Evolutionary conservation across 2,113 vertebrate species (phyloP).

Genomic region (Sebastes fasciatus): DNA sequence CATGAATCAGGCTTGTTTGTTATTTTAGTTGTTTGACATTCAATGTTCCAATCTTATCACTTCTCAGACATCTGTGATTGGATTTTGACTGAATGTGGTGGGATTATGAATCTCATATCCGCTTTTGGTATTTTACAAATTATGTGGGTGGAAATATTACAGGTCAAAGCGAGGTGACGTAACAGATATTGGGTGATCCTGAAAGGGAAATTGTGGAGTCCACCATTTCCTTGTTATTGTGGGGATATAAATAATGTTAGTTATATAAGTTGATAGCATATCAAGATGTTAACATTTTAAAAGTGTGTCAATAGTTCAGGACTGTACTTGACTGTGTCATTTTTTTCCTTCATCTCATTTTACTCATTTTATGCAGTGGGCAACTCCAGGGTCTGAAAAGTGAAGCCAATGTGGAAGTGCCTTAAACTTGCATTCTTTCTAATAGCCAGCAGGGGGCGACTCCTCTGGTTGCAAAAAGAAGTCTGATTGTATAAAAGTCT

Average conservation of each 20-base stretch:
- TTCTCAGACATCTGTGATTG: constrained; percentile 19
- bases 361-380: constrained; percentile 36
- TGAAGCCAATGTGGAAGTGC: too few species aligned
- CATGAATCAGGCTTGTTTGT: neutral
- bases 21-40: neutral
- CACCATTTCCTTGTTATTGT: neutral
- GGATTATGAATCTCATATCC: constrained; percentile 32
- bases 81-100: constrained; percentile 12
- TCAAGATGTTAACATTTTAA: neutral
- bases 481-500: too few species aligned
- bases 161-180: neutral
- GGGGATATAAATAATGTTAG: neutral
- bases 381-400: too few species aligned
- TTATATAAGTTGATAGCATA: neutral
- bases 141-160: neutral
- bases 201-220: neutral
- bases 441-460: too few species aligned
- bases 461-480: too few species aligned
- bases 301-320: constrained; percentile 6
- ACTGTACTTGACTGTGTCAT: constrained; percentile 15
- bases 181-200: neutral
- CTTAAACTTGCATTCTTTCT: too few species aligned
- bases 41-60: neutral
- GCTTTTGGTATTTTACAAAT: constrained; percentile 16
- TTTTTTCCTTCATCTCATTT: constrained; percentile 45